These are phyloP conservation scores for Capreolus pygargus DNA, from an alignment of 2,113 vertebrate genomes.

Conservation along the genomic window DNA sequence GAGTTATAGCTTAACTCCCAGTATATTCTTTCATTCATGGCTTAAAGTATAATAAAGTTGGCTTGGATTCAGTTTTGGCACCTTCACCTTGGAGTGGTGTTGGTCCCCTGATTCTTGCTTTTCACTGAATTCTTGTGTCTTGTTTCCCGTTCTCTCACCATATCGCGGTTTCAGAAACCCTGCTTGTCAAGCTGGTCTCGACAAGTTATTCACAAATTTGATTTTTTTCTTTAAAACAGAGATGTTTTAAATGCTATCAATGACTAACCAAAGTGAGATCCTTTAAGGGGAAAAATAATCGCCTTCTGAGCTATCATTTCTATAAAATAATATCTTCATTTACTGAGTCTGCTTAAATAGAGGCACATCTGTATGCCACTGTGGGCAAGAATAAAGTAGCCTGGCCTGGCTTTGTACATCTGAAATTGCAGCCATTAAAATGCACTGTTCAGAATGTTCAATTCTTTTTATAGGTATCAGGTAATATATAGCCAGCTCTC, in stretches of 20 bases:
- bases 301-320: neutral
- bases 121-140: neutral
- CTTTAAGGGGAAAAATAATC: neutral
- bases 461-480: slow-evolving; percentile 49
- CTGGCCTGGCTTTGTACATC: neutral
- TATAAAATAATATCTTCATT: neutral
- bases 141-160: neutral
- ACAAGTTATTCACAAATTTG: neutral
- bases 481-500: slow-evolving; percentile 45
- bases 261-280: neutral
- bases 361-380: neutral
- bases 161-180: neutral
- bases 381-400: neutral
- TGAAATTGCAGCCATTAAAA: slow-evolving; percentile 35
- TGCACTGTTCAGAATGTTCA: slow-evolving; percentile 29
- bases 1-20: neutral
- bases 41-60: neutral
- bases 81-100: neutral
- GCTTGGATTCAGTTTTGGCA: neutral
- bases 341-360: slow-evolving; percentile 4
- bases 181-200: neutral
- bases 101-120: neutral
- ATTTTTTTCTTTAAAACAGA: neutral
- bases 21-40: neutral
- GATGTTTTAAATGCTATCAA: neutral